These are phyloP conservation scores for Oncorhynchus kisutch DNA, from an alignment of 2,113 vertebrate species.

Conservation along the genomic window DNA sequence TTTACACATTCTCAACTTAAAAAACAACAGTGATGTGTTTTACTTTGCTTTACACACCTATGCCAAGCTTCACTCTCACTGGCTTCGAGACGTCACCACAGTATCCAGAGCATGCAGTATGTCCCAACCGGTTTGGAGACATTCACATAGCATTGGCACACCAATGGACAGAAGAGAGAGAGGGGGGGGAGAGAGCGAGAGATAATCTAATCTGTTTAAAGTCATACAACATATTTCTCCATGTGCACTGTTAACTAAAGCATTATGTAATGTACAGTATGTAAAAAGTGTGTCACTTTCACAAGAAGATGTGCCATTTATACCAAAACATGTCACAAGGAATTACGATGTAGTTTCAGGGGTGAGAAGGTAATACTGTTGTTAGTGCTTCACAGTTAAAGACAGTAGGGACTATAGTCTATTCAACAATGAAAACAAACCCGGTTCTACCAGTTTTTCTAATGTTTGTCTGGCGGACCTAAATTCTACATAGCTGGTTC, in stretches of 20 bases:
- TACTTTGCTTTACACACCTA: not conserved
- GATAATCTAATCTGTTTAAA: not conserved
- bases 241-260: not conserved
- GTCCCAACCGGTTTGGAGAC: slow-evolving; percentile 14
- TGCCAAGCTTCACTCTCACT: not conserved
- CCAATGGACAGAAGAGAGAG: not conserved
- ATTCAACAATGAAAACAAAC: not conserved
- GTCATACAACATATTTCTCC: not conserved
- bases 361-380: too few relatives aligned
- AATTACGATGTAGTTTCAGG: too few relatives aligned
- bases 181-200: too few relatives aligned
- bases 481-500: too few relatives aligned
- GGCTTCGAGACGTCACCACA: not conserved
- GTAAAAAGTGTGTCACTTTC: not conserved
- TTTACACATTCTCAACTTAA: not conserved
- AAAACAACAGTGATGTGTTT: not conserved
- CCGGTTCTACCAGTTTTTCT: too few relatives aligned
- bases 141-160: not conserved
- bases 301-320: not conserved
- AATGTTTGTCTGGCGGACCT: too few relatives aligned
- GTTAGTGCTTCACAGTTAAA: too few relatives aligned
- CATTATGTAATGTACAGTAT: not conserved
- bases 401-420: not conserved
- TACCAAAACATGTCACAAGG: not conserved
- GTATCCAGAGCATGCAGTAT: not conserved